A percentile compares a stretch with the other conserved stretches of the same genome.
Evolutionary conservation across 2,888 invertebrate genomes (phyloP).

Genomic region (Corbicula japonica): DNA sequence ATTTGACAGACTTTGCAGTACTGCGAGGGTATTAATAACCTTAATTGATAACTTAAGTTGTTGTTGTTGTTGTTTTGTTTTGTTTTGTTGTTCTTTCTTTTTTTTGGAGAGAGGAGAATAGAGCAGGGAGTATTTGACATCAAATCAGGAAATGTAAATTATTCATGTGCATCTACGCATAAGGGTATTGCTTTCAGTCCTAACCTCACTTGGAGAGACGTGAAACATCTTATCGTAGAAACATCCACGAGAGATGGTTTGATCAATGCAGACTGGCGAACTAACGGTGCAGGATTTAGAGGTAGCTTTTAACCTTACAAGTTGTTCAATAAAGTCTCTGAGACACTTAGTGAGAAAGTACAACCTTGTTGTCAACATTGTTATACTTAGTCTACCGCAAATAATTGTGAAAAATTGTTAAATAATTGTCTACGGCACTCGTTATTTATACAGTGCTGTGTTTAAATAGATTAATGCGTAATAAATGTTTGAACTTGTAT

Average conservation of each 20-base stretch:
- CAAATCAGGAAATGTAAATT: too few species aligned
- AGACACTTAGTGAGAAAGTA: neutral
- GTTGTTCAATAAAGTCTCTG: neutral
- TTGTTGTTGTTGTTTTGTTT: too few species aligned
- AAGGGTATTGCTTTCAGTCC: too few species aligned
- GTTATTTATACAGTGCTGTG: neutral
- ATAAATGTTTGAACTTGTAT: too few species aligned
- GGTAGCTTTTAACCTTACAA: constrained; percentile 15
- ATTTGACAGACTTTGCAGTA: too few species aligned
- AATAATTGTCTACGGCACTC: neutral
- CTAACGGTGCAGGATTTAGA: constrained; percentile 44
- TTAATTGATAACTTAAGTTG: too few species aligned
- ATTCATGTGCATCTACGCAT: too few species aligned
- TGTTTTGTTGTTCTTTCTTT: too few species aligned
- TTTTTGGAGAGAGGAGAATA: too few species aligned
- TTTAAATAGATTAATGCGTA: neutral
- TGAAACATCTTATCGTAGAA: constrained; percentile 57
- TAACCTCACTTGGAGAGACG: constrained; percentile 60
- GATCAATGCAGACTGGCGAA: constrained; percentile 40
- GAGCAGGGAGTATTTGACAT: too few species aligned
- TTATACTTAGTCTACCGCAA: neutral
- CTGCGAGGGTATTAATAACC: too few species aligned
- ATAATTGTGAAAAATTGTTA: neutral
- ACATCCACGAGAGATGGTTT: constrained; percentile 53
- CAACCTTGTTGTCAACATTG: neutral